A percentile compares a stretch with the other conserved stretches of the same genome.
Evolutionary conservation across 2,888 invertebrate species (phyloP).

Genomic region (Rhogogaster chlorosoma): DNA sequence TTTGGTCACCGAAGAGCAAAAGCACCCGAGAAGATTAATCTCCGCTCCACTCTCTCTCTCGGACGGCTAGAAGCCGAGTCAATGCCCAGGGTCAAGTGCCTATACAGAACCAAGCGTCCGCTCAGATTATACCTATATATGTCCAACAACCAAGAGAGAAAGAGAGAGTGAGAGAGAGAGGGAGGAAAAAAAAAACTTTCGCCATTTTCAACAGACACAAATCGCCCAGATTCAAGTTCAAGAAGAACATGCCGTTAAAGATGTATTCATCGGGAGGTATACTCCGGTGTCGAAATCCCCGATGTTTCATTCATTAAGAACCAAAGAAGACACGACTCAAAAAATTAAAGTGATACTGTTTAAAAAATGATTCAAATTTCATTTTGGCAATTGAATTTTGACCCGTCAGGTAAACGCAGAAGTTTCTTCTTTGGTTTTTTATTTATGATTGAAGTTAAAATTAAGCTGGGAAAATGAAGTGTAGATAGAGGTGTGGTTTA

Average conservation of each 20-base stretch:
- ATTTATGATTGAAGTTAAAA: neutral
- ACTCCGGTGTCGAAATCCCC: neutral
- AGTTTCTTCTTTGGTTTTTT: too few relatives aligned
- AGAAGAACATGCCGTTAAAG: neutral
- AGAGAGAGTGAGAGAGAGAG: neutral
- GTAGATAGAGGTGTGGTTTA: neutral
- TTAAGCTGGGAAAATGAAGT: neutral
- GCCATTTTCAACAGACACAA: neutral
- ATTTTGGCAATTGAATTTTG: neutral
- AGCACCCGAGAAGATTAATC: slow-evolving; percentile 45
- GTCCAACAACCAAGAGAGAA: neutral
- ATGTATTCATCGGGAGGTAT: neutral
- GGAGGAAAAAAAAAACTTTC: neutral
- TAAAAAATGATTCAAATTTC: neutral
- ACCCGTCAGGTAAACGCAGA: neutral
- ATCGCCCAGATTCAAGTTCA: neutral
- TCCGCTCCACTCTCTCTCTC: slow-evolving; percentile 26
- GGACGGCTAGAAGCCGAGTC: slow-evolving; percentile 35
- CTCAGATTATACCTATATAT: neutral
- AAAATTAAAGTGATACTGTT: neutral
- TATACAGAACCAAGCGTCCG: neutral
- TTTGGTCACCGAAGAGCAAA: slow-evolving; percentile 49
- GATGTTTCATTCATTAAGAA: neutral
- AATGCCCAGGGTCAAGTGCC: slow-evolving; percentile 40
- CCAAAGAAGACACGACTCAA: neutral